Evolutionary conservation across 2,888 invertebrate species (phyloP).

Genomic region (Ceraclea dissimilis): DNA sequence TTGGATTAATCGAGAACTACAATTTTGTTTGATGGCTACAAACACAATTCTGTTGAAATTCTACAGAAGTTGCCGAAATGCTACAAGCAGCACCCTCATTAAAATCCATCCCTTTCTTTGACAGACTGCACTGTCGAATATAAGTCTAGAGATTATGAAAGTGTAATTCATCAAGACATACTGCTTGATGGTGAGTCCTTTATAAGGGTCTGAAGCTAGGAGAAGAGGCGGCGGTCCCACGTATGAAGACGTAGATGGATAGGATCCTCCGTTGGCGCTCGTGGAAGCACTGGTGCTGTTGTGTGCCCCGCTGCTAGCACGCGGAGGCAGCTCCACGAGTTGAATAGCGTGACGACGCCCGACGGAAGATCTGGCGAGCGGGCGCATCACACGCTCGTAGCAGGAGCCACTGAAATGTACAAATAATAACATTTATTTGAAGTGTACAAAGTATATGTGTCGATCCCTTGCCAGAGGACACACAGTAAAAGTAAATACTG

Average conservation of each 20-base stretch:
- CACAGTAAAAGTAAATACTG: background rate
- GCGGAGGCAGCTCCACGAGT: slow-evolving; percentile 71
- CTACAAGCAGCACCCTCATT: too few species aligned
- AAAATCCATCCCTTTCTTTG: too few species aligned
- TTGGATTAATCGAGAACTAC: too few species aligned
- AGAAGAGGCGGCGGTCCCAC: slow-evolving; percentile 36
- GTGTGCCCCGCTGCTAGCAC: slow-evolving; percentile 27
- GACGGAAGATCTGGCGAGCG: slow-evolving; percentile 36
- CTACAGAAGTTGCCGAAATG: too few species aligned
- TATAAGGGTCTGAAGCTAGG: slow-evolving; percentile 29
- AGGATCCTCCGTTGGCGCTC: slow-evolving; percentile 39
- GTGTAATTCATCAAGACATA: too few species aligned
- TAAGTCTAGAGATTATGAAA: too few species aligned
- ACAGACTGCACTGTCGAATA: too few species aligned
- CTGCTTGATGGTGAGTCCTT: slow-evolving; percentile 64
- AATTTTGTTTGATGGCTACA: too few species aligned
- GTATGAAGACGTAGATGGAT: slow-evolving; percentile 28
- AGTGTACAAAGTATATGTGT: too few species aligned
- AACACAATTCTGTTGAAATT: too few species aligned
- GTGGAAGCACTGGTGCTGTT: slow-evolving; percentile 48
- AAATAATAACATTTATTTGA: too few species aligned
- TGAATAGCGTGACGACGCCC: slow-evolving; percentile 75
- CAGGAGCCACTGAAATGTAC: slow-evolving; percentile 67
- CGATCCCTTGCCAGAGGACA: background rate
- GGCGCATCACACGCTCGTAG: slow-evolving; percentile 53